Conservation (phyloP, 1,140 invertebrate genomes). For the Ditylenchus dipsaci region DNA sequence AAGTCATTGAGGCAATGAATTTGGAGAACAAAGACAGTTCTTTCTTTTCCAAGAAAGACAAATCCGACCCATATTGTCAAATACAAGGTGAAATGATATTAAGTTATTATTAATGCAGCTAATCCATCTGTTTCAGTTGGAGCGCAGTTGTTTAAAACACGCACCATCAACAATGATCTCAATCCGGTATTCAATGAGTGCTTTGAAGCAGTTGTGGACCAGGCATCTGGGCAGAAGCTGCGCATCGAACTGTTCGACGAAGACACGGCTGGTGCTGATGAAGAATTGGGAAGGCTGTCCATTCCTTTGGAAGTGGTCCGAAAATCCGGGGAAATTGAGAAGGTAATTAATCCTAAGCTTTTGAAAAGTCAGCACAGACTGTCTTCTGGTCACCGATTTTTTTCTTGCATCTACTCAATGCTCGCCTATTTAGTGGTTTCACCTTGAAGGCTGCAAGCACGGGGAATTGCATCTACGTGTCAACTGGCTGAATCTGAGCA, state of each 20-base stretch:
- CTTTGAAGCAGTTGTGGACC: slow-evolving; percentile 58
- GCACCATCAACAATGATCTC: slow-evolving; percentile 52
- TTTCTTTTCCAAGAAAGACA: slow-evolving; percentile 48
- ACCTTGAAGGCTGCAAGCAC: slow-evolving; percentile 57
- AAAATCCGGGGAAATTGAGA: slow-evolving; percentile 34
- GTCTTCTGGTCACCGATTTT: too few species aligned
- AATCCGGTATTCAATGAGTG: slow-evolving; percentile 57
- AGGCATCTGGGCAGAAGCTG: slow-evolving; percentile 54
- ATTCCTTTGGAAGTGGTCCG: slow-evolving; percentile 40
- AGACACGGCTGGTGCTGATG: slow-evolving; percentile 49
- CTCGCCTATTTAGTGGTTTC: slow-evolving; percentile 45
- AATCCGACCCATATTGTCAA: slow-evolving; percentile 54
- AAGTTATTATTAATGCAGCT: not conserved
- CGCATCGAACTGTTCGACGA: slow-evolving; percentile 56
- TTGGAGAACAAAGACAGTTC: slow-evolving; percentile 54
- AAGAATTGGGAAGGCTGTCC: slow-evolving; percentile 53
- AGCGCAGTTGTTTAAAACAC: slow-evolving; percentile 21
- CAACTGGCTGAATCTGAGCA: slow-evolving; percentile 47
- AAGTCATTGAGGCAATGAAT: slow-evolving; percentile 55
- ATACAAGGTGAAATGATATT: slow-evolving; percentile 48
- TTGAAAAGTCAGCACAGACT: too few species aligned
- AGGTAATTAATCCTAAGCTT: too few species aligned
- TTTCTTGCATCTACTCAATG: too few species aligned
- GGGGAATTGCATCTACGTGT: slow-evolving; percentile 53
- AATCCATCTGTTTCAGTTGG: slow-evolving; percentile 12